A percentile compares a stretch with the other conserved stretches of the same genome.
Evolutionary conservation across 2,888 invertebrate species (phyloP).

Genomic region (Macrophya alboannulata): DNA sequence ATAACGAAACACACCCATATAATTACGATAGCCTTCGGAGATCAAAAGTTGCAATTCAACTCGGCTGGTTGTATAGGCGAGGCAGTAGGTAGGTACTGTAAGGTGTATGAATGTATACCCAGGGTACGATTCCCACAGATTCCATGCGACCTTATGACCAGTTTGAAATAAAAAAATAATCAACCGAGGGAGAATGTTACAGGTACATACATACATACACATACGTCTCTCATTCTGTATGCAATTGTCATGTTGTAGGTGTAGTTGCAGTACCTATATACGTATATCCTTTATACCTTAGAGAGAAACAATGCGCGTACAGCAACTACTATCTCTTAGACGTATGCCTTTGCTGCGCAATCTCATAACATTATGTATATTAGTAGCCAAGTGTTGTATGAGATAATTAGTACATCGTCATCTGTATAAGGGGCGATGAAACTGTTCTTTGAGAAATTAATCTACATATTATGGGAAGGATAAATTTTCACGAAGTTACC

Average conservation of each 20-base stretch:
- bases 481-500: background rate
- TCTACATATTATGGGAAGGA: too few species aligned
- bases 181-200: conserved; percentile 5
- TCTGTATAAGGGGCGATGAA: background rate
- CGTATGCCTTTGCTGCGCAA: background rate
- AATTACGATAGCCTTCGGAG: conserved; percentile 23
- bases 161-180: conserved; percentile 12
- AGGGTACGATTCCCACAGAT: conserved; percentile 33
- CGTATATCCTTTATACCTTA: too few species aligned
- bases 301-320: background rate
- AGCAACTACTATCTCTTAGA: background rate
- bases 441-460: background rate
- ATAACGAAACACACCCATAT: conserved; percentile 33
- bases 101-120: background rate
- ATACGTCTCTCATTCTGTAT: background rate
- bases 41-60: background rate
- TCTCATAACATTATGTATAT: background rate
- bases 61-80: background rate
- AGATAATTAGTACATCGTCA: background rate
- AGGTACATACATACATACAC: background rate
- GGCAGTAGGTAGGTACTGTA: conserved; percentile 11
- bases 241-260: background rate
- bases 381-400: background rate
- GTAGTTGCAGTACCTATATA: background rate
- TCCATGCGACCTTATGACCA: conserved; percentile 43